Evolutionary conservation across 2,888 invertebrate genomes (phyloP), one percentile per base, ranked within the genome.

Genomic region (Chalcosyrphus nemorum): DNA sequence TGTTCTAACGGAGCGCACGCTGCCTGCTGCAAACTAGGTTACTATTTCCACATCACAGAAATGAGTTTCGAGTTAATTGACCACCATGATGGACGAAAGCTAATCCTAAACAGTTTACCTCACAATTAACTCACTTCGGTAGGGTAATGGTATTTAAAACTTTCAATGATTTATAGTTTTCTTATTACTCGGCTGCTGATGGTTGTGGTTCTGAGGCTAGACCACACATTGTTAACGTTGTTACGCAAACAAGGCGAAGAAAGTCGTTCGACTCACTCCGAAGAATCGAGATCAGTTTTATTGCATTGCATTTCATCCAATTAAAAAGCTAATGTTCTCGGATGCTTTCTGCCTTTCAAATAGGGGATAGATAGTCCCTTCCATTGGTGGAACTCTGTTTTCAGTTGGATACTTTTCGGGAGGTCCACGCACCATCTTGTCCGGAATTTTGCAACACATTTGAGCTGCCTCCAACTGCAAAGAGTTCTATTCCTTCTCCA

Each of bases 61-160:
- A 84, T 80, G 63, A 70, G 74, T 84, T 80, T 84, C 74, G 17
- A 78, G 70, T 80, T 84, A 84, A 84, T 82, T 84, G 84, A 84
- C 84, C 84, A 84, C 75, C 84, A 38, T 59, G 80, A 84, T 78
- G 70, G 74, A 84, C 80, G 43, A 57, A 57, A 84, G 63, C 65
- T 70, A n/a, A 84, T 70, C 74, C 70, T 63, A 52, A 74, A 65
- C 78, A 78, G 66, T 78, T 78, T 78, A 65, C 68, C 29, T 68
- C 59, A 68, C 72, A 82, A 82, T 82, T 82, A 82, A 63, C 45
- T 68, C 59, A 78, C 80, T 45, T 74, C 63, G 45, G 45, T 15
- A 65, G 61, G 78, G 57, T 70, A 74, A 74, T 66, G 52, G 71
- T 72, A 65, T 72, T 71, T 56, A 52, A 59, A 61, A 19, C 61